These are phyloP conservation scores for Fopius arisanus DNA, from an alignment of 1,140 invertebrate species.

Conservation along the genomic window DNA sequence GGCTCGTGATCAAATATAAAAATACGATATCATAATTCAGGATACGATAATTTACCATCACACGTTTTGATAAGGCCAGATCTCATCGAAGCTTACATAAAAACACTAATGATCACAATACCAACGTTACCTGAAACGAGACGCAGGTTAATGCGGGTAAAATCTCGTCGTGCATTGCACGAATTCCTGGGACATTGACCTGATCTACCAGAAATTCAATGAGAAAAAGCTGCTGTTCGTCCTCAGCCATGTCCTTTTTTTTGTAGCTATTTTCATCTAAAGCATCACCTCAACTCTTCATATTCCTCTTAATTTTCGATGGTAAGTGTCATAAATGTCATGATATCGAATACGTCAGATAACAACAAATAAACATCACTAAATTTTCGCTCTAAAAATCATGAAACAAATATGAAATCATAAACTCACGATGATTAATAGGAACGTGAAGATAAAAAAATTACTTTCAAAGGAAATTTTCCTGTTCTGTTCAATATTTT, in stretches of 20 bases:
- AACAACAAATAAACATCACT: neutral
- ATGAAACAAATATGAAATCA: too few species aligned
- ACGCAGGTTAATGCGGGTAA: slow-evolving; percentile 48
- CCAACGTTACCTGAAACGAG: slow-evolving; percentile 52
- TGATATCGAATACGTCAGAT: neutral
- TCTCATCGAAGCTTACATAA: neutral
- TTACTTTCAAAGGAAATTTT: too few species aligned
- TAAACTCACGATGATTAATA: too few species aligned
- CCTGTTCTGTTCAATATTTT: neutral
- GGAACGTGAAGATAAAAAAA: too few species aligned
- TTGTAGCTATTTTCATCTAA: neutral
- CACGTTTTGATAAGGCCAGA: neutral
- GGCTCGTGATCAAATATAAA: slow-evolving; percentile 18
- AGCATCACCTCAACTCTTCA: neutral
- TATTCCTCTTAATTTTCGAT: neutral
- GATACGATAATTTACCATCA: neutral
- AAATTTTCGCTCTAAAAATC: too few species aligned
- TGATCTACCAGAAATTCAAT: slow-evolving; percentile 57
- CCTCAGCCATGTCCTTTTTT: slow-evolving; percentile 16
- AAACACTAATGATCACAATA: neutral
- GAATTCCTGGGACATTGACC: slow-evolving; percentile 50
- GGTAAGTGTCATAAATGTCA: too few species aligned
- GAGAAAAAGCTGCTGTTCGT: slow-evolving; percentile 50
- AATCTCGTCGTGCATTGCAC: slow-evolving; percentile 48
- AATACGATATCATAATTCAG: neutral